phyloP scores from a whole-genome alignment of 2,113 vertebrate species.

The Sinocyclocheilus anshuiensis region DNA sequence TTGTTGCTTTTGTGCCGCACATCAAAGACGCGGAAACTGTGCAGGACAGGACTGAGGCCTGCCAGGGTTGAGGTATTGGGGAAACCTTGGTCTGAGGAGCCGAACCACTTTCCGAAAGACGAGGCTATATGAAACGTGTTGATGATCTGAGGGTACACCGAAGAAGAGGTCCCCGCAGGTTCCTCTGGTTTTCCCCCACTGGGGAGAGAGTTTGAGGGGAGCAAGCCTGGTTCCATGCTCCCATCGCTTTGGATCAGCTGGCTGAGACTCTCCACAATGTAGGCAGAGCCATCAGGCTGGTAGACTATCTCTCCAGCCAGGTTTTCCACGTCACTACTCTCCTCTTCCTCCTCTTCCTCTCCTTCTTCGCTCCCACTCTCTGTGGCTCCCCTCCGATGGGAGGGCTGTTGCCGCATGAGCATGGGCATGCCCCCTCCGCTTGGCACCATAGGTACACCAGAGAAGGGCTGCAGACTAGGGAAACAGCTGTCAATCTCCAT shows the following conservation, averaged over 20 bases:
- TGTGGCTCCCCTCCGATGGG: constrained; percentile 65
- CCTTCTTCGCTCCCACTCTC: constrained; percentile 92
- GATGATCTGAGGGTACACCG: constrained; percentile 98
- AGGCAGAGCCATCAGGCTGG: constrained; percentile 98
- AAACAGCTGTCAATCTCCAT: constrained; percentile 86
- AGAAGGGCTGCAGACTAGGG: constrained; percentile 80
- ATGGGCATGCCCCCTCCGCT: constrained; percentile 77
- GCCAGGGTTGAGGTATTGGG: constrained; percentile 99
- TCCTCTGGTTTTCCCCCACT: constrained; percentile 79
- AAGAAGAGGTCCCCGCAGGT: constrained; percentile 84
- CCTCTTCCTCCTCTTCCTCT: constrained; percentile 89
- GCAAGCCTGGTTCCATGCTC: constrained; percentile 76
- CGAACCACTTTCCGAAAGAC: constrained; percentile 99
- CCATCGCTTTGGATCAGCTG: constrained; percentile 94
- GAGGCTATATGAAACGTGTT: constrained; percentile 99
- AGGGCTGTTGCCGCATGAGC: constrained; percentile 75
- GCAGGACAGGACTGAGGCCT: constrained; percentile 98
- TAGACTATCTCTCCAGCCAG: constrained; percentile 99
- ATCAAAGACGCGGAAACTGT: constrained; percentile 99
- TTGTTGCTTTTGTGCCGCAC: constrained; percentile 99
- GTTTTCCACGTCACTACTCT: constrained; percentile 98
- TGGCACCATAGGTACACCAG: constrained; percentile 74
- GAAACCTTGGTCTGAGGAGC: constrained; percentile 94
- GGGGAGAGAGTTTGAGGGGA: constrained; percentile 88
- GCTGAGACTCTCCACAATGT: constrained; percentile 97